Base-by-base conservation (phyloP, 2,888 invertebrate species). In the Embidobia sp. region DNA sequence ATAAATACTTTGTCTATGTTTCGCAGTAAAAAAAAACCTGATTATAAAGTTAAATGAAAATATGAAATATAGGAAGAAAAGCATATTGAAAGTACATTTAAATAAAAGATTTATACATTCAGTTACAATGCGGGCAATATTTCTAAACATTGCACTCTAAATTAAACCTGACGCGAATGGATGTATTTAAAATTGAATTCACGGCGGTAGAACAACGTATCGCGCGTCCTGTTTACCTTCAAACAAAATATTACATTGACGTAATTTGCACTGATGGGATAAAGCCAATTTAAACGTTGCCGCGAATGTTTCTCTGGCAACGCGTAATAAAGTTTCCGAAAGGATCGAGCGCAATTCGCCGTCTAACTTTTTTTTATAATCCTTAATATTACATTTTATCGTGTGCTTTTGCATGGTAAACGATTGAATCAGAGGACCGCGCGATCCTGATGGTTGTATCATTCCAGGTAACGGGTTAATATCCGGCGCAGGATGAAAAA, bases 401-500 rank as follows among this genome's bases (percentile, higher is more conserved):
- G n/a, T n/a, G n/a, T n/a, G n/a, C n/a, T n/a, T n/a, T n/a, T n/a
- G n/a, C n/a, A 42, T 11, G 18, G 18, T n/a, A 19, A 42, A 31
- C 29, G 18, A 29, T 42, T 19, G 31, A 29, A 27, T 57, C 16
- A 19, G 31, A 18, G 11, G 18, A 40, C 19, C 10, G 13, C 6
- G 13, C 18, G 7, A 3, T 31, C 22, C 8, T 22, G 4, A 6
- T 6, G 1, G 55, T 10, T 57, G 42, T 31, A 37, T 48, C 40
- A 29, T 49, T 63, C 18, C 11, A 7, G 37, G 7, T 27, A 63
- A 49, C 40, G 11, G 63, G 37, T 19, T 40, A 63, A 63, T 37
- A 63, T 63, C 63, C 49, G 40, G 8, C 22, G 11, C 13, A 55
- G 31, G 16, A 51, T 42, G 26, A 53, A 40, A 59, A 75, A 75